Conservation (phyloP, 2,113 vertebrate genomes). For the Myiozetetes cayanensis region DNA sequence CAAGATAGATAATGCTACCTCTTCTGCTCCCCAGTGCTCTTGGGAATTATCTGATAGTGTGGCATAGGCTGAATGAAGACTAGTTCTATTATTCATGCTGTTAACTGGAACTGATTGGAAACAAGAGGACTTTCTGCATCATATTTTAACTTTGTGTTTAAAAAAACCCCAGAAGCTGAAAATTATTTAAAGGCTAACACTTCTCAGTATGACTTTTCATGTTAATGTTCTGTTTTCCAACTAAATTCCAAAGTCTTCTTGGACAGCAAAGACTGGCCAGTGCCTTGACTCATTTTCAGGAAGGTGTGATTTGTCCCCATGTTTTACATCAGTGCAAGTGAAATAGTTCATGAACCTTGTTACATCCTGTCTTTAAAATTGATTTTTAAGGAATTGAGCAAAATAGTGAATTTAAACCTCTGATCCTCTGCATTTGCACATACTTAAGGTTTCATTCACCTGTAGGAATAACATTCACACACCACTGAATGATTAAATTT, state of each 20-base stretch:
- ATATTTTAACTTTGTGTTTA: not conserved
- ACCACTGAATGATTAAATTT: not conserved
- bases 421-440: not conserved
- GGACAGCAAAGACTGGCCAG: not conserved
- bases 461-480: not conserved
- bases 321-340: not conserved
- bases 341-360: not conserved
- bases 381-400: not conserved
- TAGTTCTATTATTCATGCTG: not conserved
- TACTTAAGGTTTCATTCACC: not conserved
- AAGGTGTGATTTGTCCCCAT: not conserved
- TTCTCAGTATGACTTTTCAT: not conserved
- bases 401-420: not conserved
- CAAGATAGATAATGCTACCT: not conserved
- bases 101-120: not conserved
- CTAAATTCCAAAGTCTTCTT: not conserved
- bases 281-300: not conserved
- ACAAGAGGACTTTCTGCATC: not conserved
- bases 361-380: not conserved
- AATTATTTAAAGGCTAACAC: not conserved
- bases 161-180: not conserved
- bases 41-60: not conserved
- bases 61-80: not conserved
- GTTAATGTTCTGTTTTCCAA: not conserved
- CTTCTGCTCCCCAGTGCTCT: not conserved